Conservation (phyloP, 1,140 invertebrate genomes). For the Olivierus martensii region DNA sequence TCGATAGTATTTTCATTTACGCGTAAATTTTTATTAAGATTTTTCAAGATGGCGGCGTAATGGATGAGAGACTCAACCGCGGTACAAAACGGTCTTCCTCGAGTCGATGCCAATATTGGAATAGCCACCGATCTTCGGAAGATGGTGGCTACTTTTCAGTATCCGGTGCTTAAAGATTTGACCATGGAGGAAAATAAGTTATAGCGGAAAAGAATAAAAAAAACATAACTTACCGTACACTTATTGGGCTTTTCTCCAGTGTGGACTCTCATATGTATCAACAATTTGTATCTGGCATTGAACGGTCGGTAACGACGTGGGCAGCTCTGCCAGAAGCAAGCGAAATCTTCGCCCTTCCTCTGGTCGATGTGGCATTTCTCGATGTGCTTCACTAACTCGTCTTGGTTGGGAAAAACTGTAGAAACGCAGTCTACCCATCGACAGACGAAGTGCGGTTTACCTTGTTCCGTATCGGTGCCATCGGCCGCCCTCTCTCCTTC, state of each 20-base stretch:
- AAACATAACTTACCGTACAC: constrained; percentile 75
- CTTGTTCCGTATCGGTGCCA: constrained; percentile 8
- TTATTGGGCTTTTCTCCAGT: constrained; percentile 92
- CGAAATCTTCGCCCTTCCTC: constrained; percentile 69
- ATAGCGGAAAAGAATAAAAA: too few species aligned
- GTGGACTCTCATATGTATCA: constrained; percentile 93
- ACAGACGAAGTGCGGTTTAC: constrained; percentile 35
- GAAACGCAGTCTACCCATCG: constrained; percentile 76
- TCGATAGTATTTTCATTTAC: too few species aligned
- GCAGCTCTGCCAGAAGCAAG: constrained; percentile 82
- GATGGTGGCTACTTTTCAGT: too few species aligned
- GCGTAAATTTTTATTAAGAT: too few species aligned
- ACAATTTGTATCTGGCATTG: constrained; percentile 88
- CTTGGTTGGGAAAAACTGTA: constrained; percentile 57
- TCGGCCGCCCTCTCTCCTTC: constrained; percentile 8
- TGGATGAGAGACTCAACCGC: too few species aligned
- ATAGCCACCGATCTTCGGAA: too few species aligned
- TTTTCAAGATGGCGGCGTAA: too few species aligned
- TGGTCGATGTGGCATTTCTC: constrained; percentile 80
- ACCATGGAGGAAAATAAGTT: too few species aligned
- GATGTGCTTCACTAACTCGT: constrained; percentile 72
- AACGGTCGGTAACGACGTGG: constrained; percentile 70
- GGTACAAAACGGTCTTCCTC: too few species aligned
- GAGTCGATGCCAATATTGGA: too few species aligned
- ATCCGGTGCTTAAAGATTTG: too few species aligned